Base-by-base conservation (phyloP, 2,113 vertebrate genomes). In the Lota lota region DNA sequence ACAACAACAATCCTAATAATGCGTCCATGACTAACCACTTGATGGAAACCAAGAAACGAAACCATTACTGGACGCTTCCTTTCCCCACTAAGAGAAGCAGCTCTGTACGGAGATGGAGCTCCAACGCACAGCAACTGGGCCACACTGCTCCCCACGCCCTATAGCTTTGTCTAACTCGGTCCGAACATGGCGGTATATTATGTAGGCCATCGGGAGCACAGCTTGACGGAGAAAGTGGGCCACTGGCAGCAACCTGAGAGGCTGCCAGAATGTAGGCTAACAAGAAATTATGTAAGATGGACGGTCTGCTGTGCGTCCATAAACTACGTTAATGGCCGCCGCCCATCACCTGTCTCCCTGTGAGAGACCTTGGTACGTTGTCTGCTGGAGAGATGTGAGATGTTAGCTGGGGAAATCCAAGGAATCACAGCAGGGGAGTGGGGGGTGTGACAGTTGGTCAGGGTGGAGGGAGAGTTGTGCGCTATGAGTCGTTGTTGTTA, bases 201-300 rank as follows among this genome's bases (percentile, higher is more conserved):
- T 91, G 79, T 88, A 86, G 84, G 87, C 79, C 86, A 85, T 75
- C 28, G 7, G 61, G 70, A 70, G 73, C 69, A 67, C 66, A 81
- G 73, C 83, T 74, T 82, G 77, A 76, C 78, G 70, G 70, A 75
- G 72, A 74, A 85, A 89, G 77, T 64, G 84, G 85, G 82, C 68
- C 84, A 83, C 77, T 74, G 71, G 74, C 84, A 80, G 79, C 75
- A 87, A 88, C 81, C 83, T 86, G 81, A 89, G 83, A 83, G 83
- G 78, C 75, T 64, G 70, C 57, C 76, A 76, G 58, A 86, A 89
- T 89, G 80, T 91, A 83, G 89, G 88, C 81, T 87, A 84, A 80
- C 81, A 67, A 61, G 61, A 73, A 51, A 68, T 91, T 89, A 87
- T 73, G 79, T 82, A 89, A 90, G 61, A 1, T 59, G 66, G 75